A percentile compares a stretch with the other conserved stretches of the same genome.
Evolutionary conservation across 2,888 invertebrate species (phyloP).

Genomic region (Pseudococcus jackbeardsleyi): DNA sequence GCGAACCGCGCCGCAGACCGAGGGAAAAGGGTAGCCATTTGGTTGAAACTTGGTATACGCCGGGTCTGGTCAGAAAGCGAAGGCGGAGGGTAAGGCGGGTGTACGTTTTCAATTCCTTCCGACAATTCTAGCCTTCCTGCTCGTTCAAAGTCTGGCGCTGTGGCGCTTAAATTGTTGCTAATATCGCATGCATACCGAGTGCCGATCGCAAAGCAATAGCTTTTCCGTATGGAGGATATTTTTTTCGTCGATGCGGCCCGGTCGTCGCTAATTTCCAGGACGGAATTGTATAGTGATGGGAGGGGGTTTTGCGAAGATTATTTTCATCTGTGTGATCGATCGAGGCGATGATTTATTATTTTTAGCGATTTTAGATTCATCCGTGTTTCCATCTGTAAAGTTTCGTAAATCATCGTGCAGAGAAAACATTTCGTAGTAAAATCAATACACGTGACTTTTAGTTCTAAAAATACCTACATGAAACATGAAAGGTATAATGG

Average conservation of each 20-base stretch:
- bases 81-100: not conserved
- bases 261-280: slow-evolving; percentile 52
- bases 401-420: no score
- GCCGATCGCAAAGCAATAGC: slow-evolving; percentile 63
- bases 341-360: no score
- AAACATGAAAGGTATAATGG: no score
- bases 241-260: not conserved
- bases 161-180: slow-evolving; percentile 62
- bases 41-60: slow-evolving; percentile 20
- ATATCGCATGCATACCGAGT: slow-evolving; percentile 63
- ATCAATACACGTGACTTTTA: no score
- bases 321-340: not conserved
- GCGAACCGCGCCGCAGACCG: slow-evolving; percentile 28
- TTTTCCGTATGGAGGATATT: slow-evolving; percentile 62
- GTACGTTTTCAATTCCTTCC: slow-evolving; percentile 48
- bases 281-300: not conserved
- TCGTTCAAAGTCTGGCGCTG: slow-evolving; percentile 41
- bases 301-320: not conserved
- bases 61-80: slow-evolving; percentile 15
- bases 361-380: no score
- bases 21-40: slow-evolving; percentile 22
- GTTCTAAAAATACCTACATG: no score
- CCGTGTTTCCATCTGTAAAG: no score
- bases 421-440: no score
- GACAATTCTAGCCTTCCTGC: slow-evolving; percentile 36